These are phyloP conservation scores for Lasioglossum figueresi DNA, from an alignment of 2,888 invertebrate species.

Conservation along the genomic window DNA sequence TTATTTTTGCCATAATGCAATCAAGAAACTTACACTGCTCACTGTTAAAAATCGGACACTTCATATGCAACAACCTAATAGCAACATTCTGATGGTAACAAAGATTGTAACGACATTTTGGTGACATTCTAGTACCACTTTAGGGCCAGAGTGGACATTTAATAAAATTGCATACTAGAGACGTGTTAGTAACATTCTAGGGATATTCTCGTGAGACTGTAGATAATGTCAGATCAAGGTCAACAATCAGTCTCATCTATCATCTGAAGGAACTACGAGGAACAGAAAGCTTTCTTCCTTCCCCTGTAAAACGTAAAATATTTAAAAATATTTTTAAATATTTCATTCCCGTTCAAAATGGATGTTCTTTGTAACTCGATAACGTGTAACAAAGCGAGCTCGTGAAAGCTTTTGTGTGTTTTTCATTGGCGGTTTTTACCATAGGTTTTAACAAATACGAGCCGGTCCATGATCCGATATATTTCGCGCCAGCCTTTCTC, in stretches of 20 bases:
- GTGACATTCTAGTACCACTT: too few species aligned
- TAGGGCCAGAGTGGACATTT: too few species aligned
- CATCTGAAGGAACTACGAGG: not conserved
- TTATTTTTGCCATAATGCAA: too few species aligned
- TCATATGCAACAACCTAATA: too few species aligned
- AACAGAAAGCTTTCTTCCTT: not conserved
- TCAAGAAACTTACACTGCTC: too few species aligned
- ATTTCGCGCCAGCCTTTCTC: slow-evolving; percentile 1
- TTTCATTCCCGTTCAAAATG: not conserved
- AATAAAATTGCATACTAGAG: too few species aligned
- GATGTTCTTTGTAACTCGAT: slow-evolving; percentile 1
- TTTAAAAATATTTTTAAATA: not conserved
- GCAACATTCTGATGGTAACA: not conserved
- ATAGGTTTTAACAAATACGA: not conserved
- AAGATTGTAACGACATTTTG: too few species aligned
- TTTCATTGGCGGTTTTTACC: not conserved
- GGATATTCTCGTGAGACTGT: not conserved
- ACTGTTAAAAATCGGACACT: too few species aligned
- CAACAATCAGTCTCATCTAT: not conserved
- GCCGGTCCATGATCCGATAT: not conserved
- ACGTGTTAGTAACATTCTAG: not conserved
- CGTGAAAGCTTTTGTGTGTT: slow-evolving; percentile 5
- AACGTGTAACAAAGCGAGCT: not conserved
- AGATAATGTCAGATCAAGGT: not conserved
- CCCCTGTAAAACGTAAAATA: not conserved